Percentiles rank a stretch among this genome's conserved stretches.
phyloP scores from a whole-genome alignment of 2,797 vertebrate genomes.

The Strix occidentalis region DNA sequence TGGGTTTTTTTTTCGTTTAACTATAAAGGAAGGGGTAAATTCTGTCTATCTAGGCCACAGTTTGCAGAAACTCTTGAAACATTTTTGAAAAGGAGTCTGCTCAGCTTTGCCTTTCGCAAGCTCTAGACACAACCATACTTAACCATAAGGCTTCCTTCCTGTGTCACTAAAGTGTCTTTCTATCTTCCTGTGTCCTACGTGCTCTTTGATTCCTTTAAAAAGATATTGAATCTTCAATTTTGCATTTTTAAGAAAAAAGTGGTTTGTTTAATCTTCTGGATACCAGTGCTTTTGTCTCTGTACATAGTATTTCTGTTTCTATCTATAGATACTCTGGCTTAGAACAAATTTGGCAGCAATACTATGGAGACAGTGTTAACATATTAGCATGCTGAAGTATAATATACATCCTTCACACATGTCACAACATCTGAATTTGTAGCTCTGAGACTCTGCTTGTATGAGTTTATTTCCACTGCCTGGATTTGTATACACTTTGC shows the following conservation, averaged over 20 bases:
- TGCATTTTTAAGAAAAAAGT: background rate
- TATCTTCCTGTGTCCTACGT: background rate
- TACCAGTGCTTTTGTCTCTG: background rate
- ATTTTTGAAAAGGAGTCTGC: background rate
- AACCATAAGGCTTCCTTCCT: background rate
- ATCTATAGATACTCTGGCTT: background rate
- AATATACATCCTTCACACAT: background rate
- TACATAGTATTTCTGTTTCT: background rate
- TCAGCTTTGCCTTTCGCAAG: background rate
- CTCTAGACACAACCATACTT: background rate
- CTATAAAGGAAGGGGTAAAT: background rate
- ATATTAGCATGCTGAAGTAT: background rate
- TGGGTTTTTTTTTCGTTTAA: rapidly evolving
- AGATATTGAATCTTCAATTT: background rate
- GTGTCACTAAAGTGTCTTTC: background rate
- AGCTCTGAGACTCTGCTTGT: background rate
- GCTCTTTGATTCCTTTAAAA: background rate
- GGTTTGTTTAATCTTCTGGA: background rate
- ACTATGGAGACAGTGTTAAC: background rate
- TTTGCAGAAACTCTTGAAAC: background rate
- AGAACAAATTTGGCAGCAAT: background rate
- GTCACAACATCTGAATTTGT: background rate
- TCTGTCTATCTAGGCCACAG: background rate
- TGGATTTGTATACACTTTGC: background rate
- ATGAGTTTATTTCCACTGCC: background rate